A percentile compares a stretch with the other conserved stretches of the same genome.
These are phyloP conservation scores for Camponotus pennsylvanicus DNA, from an alignment of 1,140 invertebrate species.

Conservation along the genomic window DNA sequence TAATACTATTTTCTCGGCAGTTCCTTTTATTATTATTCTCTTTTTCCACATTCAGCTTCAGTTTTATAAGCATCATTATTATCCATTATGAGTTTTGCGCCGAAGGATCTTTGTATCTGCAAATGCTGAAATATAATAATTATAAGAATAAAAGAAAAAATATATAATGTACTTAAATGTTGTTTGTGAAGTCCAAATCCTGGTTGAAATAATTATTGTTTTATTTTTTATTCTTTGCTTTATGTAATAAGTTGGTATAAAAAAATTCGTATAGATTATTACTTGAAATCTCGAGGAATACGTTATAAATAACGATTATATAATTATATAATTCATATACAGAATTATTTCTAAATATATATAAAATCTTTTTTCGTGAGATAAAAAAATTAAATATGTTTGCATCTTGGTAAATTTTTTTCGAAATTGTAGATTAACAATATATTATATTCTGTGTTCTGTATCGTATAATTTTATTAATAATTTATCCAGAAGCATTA, in stretches of 20 bases:
- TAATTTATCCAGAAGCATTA: too few relatives aligned
- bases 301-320: too few relatives aligned
- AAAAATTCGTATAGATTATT: conserved; percentile 1
- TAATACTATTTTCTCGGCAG: too few relatives aligned
- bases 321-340: too few relatives aligned
- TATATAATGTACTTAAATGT: not conserved
- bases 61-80: too few relatives aligned
- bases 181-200: not conserved
- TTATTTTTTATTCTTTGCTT: not conserved
- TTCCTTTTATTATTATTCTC: too few relatives aligned
- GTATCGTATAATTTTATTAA: too few relatives aligned
- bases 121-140: not conserved
- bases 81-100: too few relatives aligned
- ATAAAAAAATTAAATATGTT: not conserved
- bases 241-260: not conserved
- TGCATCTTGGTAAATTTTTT: not conserved
- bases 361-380: too few relatives aligned
- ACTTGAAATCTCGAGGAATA: conserved; percentile 15
- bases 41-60: too few relatives aligned
- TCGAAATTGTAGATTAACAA: conserved; percentile 10
- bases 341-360: not conserved
- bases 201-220: not conserved
- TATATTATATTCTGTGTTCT: too few relatives aligned
- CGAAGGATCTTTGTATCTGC: too few relatives aligned
- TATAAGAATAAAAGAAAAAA: conserved; percentile 26